These are phyloP conservation scores for Drosophila differens DNA, from an alignment of 2,888 invertebrate genomes.

Conservation along the genomic window DNA sequence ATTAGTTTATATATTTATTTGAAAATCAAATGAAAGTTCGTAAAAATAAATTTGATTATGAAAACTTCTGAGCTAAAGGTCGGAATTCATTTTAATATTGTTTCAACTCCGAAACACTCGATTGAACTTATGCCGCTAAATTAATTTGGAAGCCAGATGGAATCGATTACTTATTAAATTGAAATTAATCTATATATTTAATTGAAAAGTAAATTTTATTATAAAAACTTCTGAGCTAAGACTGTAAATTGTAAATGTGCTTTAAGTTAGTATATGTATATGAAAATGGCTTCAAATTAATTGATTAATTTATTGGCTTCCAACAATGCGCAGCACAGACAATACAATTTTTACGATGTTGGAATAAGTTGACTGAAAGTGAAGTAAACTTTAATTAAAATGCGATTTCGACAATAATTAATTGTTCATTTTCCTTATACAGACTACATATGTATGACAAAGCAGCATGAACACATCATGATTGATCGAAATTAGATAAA, in stretches of 20 bases:
- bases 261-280: neutral
- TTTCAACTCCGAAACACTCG: neutral
- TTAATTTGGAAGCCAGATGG: conserved; percentile 7
- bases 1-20: neutral
- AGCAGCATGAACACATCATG: neutral
- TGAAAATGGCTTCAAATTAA: neutral
- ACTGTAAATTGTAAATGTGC: neutral
- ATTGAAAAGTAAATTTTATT: neutral
- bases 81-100: neutral
- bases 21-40: neutral
- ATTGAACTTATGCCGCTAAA: conserved; percentile 1
- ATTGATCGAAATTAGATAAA: neutral
- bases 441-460: neutral
- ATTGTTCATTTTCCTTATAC: neutral
- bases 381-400: neutral
- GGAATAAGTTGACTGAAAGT: neutral
- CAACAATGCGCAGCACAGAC: neutral
- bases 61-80: neutral
- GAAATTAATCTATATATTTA: neutral
- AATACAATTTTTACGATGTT: neutral
- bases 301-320: neutral
- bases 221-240: neutral
- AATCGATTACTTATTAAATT: neutral
- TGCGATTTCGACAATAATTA: neutral
- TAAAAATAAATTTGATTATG: neutral